phyloP scores from a whole-genome alignment of 2,888 invertebrate genomes.

The Noctua janthe region DNA sequence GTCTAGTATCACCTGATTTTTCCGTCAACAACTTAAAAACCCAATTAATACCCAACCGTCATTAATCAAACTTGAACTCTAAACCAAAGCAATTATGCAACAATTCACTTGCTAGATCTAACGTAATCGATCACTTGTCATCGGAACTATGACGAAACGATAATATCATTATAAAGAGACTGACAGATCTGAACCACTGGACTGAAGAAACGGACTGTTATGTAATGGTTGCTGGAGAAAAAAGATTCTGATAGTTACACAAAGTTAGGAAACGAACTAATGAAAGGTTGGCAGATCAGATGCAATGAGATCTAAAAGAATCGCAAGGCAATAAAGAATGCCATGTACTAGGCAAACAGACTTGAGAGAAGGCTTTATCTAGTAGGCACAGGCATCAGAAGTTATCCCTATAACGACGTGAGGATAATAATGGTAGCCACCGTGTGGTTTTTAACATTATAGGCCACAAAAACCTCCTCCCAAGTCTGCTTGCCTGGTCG shows the following conservation, averaged over 20 bases:
- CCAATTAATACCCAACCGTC: background rate
- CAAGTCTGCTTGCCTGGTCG: no score
- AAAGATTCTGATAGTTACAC: conserved; percentile 29
- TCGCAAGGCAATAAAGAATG: background rate
- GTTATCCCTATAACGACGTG: no score
- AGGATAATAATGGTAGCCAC: no score
- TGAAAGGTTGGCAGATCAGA: background rate
- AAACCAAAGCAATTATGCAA: conserved; percentile 25
- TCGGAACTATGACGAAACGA: conserved; percentile 52
- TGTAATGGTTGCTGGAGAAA: conserved; percentile 40
- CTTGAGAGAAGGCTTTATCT: background rate
- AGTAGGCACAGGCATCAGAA: no score
- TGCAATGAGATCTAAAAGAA: background rate
- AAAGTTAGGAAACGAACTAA: conserved; percentile 21
- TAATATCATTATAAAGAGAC: conserved; percentile 41
- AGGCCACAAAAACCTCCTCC: no score
- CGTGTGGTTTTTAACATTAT: no score
- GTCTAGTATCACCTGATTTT: background rate
- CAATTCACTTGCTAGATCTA: conserved; percentile 15
- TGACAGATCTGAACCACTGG: conserved; percentile 63
- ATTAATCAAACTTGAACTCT: conserved; percentile 19
- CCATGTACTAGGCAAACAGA: background rate
- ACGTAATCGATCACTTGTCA: conserved; percentile 55
- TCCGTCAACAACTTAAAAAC: background rate
- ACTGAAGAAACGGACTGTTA: conserved; percentile 55